Evolutionary conservation across 2,113 vertebrate genomes (phyloP).

Genomic region (Corydoras sp.): DNA sequence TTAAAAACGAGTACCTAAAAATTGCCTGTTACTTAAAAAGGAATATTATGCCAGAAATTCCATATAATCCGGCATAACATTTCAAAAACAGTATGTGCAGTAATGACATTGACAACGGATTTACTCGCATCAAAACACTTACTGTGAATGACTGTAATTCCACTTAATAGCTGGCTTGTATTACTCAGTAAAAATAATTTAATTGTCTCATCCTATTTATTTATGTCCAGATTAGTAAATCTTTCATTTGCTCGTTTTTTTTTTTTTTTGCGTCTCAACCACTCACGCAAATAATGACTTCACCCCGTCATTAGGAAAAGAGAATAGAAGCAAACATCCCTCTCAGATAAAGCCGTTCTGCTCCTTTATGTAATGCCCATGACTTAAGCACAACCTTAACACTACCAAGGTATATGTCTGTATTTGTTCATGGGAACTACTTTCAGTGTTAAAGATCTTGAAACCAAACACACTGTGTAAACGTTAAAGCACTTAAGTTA

Average conservation of each 20-base stretch:
- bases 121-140: no score
- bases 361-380: slow-evolving; percentile 2
- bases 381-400: neutral
- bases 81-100: no score
- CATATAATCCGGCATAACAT: no score
- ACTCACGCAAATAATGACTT: neutral
- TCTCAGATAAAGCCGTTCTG: neutral
- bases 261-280: neutral
- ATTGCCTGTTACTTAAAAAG: no score
- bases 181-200: no score
- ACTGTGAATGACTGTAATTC: no score
- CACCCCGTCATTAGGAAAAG: neutral
- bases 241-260: neutral
- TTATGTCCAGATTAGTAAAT: slow-evolving; percentile 2
- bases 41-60: no score
- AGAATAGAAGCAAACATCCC: slow-evolving; percentile 28
- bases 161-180: no score
- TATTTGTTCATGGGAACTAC: neutral
- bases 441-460: neutral
- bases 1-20: no score
- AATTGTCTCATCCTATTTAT: slow-evolving; percentile 13
- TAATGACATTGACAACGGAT: no score
- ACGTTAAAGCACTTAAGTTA: neutral
- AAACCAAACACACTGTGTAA: neutral
- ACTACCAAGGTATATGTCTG: slow-evolving; percentile 4